phyloP scores from a whole-genome alignment of 2,113 vertebrate genomes.

The Xiphophorus hellerii region DNA sequence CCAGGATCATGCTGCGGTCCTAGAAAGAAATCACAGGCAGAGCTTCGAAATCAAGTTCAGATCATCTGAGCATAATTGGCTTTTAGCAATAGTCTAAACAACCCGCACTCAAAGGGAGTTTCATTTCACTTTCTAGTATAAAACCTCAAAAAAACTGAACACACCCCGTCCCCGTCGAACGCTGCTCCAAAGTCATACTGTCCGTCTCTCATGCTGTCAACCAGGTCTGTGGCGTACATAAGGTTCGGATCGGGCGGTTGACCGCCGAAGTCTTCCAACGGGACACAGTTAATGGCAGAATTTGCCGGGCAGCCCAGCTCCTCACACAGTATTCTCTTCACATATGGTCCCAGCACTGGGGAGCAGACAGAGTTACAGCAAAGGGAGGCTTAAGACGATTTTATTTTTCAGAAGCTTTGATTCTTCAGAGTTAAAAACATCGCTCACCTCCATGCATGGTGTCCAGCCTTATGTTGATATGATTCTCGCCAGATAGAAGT shows the following conservation, averaged over 20 bases:
- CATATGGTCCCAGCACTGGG: slow-evolving; percentile 91
- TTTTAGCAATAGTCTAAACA: background rate
- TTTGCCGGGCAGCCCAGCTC: slow-evolving; percentile 93
- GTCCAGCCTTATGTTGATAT: slow-evolving; percentile 90
- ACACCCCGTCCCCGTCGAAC: slow-evolving; percentile 94
- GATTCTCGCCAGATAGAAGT: slow-evolving; percentile 89
- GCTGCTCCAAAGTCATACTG: slow-evolving; percentile 94
- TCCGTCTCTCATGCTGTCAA: slow-evolving; percentile 92
- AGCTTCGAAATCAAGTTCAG: slow-evolving; percentile 17
- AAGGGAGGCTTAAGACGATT: background rate
- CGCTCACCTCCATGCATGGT: slow-evolving; percentile 94
- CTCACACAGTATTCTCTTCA: slow-evolving; percentile 93
- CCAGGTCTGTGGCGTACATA: slow-evolving; percentile 88
- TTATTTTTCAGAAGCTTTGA: background rate
- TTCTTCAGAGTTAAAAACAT: background rate
- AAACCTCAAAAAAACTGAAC: background rate
- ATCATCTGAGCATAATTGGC: background rate
- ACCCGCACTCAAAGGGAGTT: background rate
- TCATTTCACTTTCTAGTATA: too few species aligned
- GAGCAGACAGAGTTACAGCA: slow-evolving; percentile 5
- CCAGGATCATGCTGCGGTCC: slow-evolving; percentile 97
- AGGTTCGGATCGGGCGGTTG: slow-evolving; percentile 92
- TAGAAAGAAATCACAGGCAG: slow-evolving; percentile 57
- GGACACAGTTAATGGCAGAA: slow-evolving; percentile 93
- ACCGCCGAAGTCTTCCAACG: slow-evolving; percentile 93